Base-by-base conservation (phyloP, 2,888 invertebrate species). In the Trissoscelio sp. region DNA sequence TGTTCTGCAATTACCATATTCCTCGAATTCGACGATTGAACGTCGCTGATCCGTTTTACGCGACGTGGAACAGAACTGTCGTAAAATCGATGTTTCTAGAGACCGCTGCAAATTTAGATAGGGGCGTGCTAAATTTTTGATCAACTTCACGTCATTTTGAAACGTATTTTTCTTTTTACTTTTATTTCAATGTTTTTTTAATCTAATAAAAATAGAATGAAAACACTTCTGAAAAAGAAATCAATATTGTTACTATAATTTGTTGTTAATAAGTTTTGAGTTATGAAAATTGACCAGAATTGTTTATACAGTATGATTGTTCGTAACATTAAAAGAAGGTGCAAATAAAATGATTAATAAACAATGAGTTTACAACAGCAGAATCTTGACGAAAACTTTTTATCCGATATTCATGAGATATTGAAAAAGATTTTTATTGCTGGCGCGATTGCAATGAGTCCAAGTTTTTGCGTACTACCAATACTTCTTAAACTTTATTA, bases 1-100 rank as follows among this genome's bases (percentile, higher is more conserved):
- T 77, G 66, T 67, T 67, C 77, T 31, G 58, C 77, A 69, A 77
- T 77, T 67, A 77, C 67, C 69, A 77, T 77, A 77, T 53, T 67
- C 60, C 53, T 69, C 67, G 22, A 42, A 53, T 67, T 58, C 77
- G 31, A 12, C 51, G 51, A 77, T 24, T 57, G 55, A 66, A 74
- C 64, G 46, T 46, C 48, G 60, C 53, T 57, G 55, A 64, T 64
- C 46, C 64, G 46, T 57, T 62, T 73, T 55, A 55, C 64, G 51
- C 72, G 42, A 62, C 62, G 53, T 46, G 16, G 24, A 62, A 37
- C 44, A 42, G 51, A 46, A 14, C 62, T 44, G 62, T 73, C 73
- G 73, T 73, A 64, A 60, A 73, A 73, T 73, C 73, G 60, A 72
- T 72, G 39, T 60, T 60, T 37, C 48, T 37, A 12, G 37, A 22